phyloP scores from a whole-genome alignment of 2,797 vertebrate genomes.

The Myiotriccus ornatus region DNA sequence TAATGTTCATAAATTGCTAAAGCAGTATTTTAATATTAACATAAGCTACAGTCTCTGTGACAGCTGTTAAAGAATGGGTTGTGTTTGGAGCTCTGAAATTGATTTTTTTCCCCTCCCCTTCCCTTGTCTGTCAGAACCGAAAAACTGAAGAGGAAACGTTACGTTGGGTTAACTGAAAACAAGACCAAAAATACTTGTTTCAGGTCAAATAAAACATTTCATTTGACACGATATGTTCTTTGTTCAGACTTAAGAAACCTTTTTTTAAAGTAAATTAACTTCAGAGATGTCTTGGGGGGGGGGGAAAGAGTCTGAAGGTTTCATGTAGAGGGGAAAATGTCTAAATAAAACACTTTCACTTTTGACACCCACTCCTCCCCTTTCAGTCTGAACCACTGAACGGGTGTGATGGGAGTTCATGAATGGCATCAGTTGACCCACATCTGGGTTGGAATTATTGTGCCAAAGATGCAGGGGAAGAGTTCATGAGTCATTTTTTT shows the following conservation, averaged over 20 bases:
- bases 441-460: background rate
- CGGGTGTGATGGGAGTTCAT: background rate
- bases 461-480: background rate
- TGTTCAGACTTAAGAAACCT: background rate
- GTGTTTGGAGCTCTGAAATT: background rate
- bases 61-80: background rate
- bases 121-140: background rate
- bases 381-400: background rate
- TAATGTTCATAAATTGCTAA: constrained; percentile 54
- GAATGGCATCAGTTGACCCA: constrained; percentile 10
- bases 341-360: background rate
- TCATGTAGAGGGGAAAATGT: background rate
- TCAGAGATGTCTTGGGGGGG: background rate
- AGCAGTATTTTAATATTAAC: constrained; percentile 33
- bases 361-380: background rate
- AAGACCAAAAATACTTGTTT: constrained; percentile 19
- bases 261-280: background rate
- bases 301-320: background rate
- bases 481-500: constrained; percentile 50
- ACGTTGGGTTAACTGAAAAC: background rate
- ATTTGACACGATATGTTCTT: background rate
- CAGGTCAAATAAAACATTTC: constrained; percentile 18
- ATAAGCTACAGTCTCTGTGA: background rate
- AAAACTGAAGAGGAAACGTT: background rate
- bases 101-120: background rate